Percentiles rank a stretch among this genome's conserved stretches.
phyloP scores from a whole-genome alignment of 2,113 vertebrate genomes.

The Megaceryle torquata region DNA sequence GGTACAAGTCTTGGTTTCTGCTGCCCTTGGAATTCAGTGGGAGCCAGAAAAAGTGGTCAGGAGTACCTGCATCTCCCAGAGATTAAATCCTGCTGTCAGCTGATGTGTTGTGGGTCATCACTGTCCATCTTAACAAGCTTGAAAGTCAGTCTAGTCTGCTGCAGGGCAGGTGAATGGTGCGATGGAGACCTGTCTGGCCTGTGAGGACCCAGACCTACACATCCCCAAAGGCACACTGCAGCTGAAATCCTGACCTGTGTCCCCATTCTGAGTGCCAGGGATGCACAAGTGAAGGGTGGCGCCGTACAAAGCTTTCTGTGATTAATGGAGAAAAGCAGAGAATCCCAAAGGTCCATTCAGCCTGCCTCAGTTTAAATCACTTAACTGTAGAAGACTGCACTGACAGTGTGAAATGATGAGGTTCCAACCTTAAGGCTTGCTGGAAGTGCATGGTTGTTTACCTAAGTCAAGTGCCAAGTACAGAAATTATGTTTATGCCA shows the following conservation, averaged over 20 bases:
- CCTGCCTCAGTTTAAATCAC: background rate
- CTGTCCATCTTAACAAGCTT: background rate
- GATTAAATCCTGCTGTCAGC: background rate
- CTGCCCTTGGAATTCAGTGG: background rate
- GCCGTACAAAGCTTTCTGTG: background rate
- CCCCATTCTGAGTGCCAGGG: rapidly evolving
- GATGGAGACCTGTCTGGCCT: background rate
- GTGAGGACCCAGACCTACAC: background rate
- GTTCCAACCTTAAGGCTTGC: background rate
- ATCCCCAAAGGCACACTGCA: background rate
- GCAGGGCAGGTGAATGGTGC: rapidly evolving
- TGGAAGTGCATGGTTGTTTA: conserved; percentile 16
- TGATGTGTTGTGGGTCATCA: background rate
- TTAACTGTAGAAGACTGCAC: background rate
- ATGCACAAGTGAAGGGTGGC: rapidly evolving
- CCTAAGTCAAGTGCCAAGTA: conserved; percentile 2
- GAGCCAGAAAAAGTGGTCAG: background rate
- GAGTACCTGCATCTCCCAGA: background rate
- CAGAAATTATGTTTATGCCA: conserved; percentile 41
- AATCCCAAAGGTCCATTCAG: background rate
- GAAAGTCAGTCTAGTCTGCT: background rate
- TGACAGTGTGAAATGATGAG: background rate
- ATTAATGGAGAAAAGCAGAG: background rate
- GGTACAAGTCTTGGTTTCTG: background rate
- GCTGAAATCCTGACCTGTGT: background rate